These are phyloP conservation scores for Scylla paramamosain DNA, from an alignment of 1,140 invertebrate species.

Conservation along the genomic window DNA sequence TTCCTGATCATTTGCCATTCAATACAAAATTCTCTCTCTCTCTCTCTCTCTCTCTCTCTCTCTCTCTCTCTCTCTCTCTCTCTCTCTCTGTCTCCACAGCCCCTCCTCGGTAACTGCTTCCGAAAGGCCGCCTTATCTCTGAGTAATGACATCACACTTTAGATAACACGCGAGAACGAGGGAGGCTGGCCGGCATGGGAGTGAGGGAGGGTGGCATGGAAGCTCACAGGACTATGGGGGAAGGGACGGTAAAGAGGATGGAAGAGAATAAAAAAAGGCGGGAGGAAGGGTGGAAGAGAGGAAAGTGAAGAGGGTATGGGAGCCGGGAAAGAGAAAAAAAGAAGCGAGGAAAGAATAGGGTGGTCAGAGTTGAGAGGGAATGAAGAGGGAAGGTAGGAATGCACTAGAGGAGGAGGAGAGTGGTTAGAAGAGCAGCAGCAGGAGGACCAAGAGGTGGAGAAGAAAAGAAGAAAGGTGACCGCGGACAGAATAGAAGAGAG, in stretches of 20 bases:
- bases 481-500: neutral
- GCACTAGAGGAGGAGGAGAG: neutral
- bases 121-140: neutral
- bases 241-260: neutral
- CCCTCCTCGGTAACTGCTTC: neutral
- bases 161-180: neutral
- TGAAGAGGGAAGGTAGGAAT: neutral
- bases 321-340: neutral
- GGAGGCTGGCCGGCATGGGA: neutral
- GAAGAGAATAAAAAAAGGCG: neutral
- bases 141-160: constrained; percentile 22
- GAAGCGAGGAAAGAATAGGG: neutral
- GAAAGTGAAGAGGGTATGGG: neutral
- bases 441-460: neutral
- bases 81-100: neutral
- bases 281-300: neutral
- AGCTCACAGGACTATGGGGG: neutral
- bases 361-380: neutral
- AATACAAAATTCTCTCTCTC: neutral
- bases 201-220: neutral
- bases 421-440: neutral
- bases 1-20: neutral
- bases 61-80: constrained; percentile 3
- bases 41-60: neutral
- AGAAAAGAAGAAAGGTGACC: neutral